Base-by-base conservation (phyloP, 2,113 vertebrate genomes). In the Sula dactylatra region DNA sequence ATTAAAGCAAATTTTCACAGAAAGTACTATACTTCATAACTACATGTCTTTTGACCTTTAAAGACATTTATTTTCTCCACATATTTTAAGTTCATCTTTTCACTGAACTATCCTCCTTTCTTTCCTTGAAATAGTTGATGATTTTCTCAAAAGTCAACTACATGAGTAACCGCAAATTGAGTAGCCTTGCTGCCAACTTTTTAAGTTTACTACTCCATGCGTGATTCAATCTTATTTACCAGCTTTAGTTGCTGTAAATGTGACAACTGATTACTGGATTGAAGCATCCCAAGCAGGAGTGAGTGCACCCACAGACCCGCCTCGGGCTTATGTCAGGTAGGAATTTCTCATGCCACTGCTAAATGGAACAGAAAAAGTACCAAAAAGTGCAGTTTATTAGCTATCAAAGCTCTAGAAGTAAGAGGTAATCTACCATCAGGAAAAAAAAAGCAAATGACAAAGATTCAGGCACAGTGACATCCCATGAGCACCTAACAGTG, bases 201-300 rank as follows among this genome's bases (percentile, higher is more conserved):
- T 21, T 3, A 62, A 71, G 12, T 34, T 87, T 52, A 64, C 11
- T 84, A 78, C 17, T 29, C n/a, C 4, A 4, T 29, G 32, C n/a
- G 34, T 11, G 47, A 79, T 13, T 78, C 20, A 59, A 3, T 1
- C 61, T 59, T 66, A 74, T 84, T 45, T 29, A 91, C 22, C 31
- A 22, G 6, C 40, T 72, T 56, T 55, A 40, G 24, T 59, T 38
- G 62, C 61, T 52, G 45, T 29, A 88, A 56, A 56, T 2, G 11
- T 6, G 42, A 87, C 47, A 88, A 22, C 0, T 3, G 20, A 21
- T n/a, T 36, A 59, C 13, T 10, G 14, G 32, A 64, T 0, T 13
- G 70, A 61, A 85, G 62, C 52, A 87, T 16, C 64, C 27, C 47
- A 80, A 83, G 25, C 10, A 82, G 34, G 8, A 82, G 9, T 0